Base-by-base conservation (phyloP, 1,140 invertebrate species). In the Anastrepha obliqua region DNA sequence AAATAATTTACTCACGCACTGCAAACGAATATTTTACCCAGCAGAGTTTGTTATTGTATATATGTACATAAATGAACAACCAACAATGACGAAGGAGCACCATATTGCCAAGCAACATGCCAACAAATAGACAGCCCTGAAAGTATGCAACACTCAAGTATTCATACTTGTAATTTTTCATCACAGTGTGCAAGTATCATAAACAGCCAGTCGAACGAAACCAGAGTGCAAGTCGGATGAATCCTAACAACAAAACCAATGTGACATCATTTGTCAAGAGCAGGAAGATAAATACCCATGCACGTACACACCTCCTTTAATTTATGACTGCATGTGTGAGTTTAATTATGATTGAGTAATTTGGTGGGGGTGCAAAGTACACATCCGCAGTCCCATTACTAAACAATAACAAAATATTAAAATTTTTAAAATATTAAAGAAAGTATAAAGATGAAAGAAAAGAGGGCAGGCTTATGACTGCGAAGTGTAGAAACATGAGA, bases 231-330 rank as follows among this genome's bases (percentile, higher is more conserved):
- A 70, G 67, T 17, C 44, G 42, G 39, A 44, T 70, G 39, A 70
- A 70, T 70, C 44, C 8, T 70, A 70, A 47, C 67, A 70, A 70
- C 67, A 70, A 70, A 44, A 39, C 42, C 13, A 47, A 74, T 44
- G 39, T 47, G 67, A 42, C 42, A 74, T 74, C 15, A 74, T 74
- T 74, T 74, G 67, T 13, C 67, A 74, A 74, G 39, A 74, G 67
- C 15, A 74, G 67, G 67, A 74, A 74, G 39, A 74, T 47, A 74
- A 17, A 67, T 67, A 42, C 8, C 9, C 4, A 62, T 62, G 3
- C 15, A n/a, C 60, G 15, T 62, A 55, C 11, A 55, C 51, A 55
- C 1, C 51, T 55, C 6, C 51, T 1, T 67, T 67, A 9, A 15
- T 47, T 44, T 47, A 74, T 74, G 67, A 47, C 2, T 47, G 42